A percentile compares a stretch with the other conserved stretches of the same genome.
Conservation (phyloP, 2,888 invertebrate species). For the Dexiosoma caninum region DNA sequence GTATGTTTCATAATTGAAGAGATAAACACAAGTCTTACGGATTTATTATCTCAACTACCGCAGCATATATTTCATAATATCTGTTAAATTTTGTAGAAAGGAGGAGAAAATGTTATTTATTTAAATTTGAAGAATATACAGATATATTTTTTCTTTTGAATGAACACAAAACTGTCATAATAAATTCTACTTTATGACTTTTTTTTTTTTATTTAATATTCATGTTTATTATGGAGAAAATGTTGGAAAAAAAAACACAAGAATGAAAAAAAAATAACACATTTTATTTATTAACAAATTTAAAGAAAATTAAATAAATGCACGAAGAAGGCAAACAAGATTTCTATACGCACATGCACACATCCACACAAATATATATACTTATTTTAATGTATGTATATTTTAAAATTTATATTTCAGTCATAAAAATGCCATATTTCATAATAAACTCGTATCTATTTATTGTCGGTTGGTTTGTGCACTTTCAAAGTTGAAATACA, state of each 20-base stretch:
- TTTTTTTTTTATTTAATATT: constrained; percentile 43
- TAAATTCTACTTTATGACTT: constrained; percentile 61
- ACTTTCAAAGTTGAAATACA: neutral
- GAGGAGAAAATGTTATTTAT: constrained; percentile 25
- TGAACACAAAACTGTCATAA: constrained; percentile 58
- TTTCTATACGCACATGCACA: neutral
- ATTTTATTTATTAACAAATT: constrained; percentile 50
- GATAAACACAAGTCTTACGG: neutral
- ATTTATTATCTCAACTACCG: neutral
- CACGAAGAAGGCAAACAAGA: constrained; percentile 41
- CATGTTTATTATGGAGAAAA: constrained; percentile 39
- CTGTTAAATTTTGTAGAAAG: constrained; percentile 14
- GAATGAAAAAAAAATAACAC: neutral
- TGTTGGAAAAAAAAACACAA: neutral
- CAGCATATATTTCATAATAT: neutral
- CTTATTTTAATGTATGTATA: neutral
- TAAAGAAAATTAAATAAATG: constrained; percentile 56
- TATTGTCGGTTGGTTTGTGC: neutral
- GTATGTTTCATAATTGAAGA: neutral
- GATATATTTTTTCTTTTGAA: constrained; percentile 47
- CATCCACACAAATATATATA: neutral
- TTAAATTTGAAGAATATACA: constrained; percentile 54
- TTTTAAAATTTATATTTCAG: constrained; percentile 49
- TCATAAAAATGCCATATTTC: constrained; percentile 57
- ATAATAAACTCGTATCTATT: constrained; percentile 50